Conservation (phyloP, 1,140 invertebrate species). For the Dolichoris vasculosae region DNA sequence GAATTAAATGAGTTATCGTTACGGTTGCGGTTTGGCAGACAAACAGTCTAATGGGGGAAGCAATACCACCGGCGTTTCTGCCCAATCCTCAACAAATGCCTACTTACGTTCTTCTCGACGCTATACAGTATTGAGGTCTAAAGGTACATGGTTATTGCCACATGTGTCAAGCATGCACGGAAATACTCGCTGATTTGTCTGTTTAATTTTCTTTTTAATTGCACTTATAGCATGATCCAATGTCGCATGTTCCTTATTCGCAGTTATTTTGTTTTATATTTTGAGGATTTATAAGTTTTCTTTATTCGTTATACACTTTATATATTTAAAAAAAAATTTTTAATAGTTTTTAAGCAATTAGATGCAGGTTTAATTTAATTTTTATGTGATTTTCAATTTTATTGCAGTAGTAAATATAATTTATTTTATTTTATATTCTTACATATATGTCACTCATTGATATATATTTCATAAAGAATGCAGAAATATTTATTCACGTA, state of each 20-base stretch:
- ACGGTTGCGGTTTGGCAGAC: conserved; percentile 74
- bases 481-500: background rate
- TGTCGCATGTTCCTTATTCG: conserved; percentile 40
- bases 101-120: conserved; percentile 75
- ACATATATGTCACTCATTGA: background rate
- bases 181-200: conserved; percentile 50
- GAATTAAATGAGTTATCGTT: conserved; percentile 54
- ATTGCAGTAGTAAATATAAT: background rate
- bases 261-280: conserved; percentile 41
- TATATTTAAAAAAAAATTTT: background rate
- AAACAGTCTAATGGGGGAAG: conserved; percentile 75
- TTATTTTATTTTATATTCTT: conserved; percentile 46
- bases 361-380: conserved; percentile 19
- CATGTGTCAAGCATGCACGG: conserved; percentile 58
- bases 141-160: conserved; percentile 71
- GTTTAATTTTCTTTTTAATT: conserved; percentile 52
- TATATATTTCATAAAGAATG: background rate
- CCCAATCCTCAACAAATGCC: conserved; percentile 75
- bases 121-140: conserved; percentile 76
- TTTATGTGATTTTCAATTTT: conserved; percentile 35
- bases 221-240: conserved; percentile 58
- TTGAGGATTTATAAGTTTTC: conserved; percentile 14
- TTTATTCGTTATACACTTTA: background rate
- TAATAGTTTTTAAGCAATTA: conserved; percentile 43
- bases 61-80: conserved; percentile 75